Evolutionary conservation across 2,113 vertebrate genomes (phyloP).

Genomic region (Ailurus styani): DNA sequence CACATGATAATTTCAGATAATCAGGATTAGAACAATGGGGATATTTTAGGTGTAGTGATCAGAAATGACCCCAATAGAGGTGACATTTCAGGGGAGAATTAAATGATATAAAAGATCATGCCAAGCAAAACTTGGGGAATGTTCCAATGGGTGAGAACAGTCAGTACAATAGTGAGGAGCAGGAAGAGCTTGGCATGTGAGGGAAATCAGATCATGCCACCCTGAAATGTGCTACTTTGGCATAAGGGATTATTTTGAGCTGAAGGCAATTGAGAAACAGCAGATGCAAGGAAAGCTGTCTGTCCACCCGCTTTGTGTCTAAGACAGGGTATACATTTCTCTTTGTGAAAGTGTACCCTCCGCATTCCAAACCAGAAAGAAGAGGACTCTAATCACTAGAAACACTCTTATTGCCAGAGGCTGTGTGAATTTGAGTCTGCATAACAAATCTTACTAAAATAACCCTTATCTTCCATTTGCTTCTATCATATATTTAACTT

Average conservation of each 20-base stretch:
- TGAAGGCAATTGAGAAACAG: not conserved
- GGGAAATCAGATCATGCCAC: not conserved
- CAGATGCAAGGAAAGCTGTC: not conserved
- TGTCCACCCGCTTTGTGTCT: not conserved
- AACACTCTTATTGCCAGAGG: not conserved
- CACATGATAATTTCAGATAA: not conserved
- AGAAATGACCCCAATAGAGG: not conserved
- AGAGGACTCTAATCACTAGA: not conserved
- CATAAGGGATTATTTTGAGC: not conserved
- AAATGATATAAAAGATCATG: not conserved
- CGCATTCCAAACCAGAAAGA: not conserved
- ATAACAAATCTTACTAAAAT: not conserved
- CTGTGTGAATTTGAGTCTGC: not conserved
- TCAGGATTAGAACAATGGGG: not conserved
- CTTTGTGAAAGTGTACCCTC: not conserved
- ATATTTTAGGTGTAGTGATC: not conserved
- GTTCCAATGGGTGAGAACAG: not conserved
- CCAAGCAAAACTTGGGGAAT: not conserved
- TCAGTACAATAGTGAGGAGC: not conserved
- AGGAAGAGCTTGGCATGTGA: not conserved
- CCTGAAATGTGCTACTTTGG: not conserved
- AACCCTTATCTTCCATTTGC: not conserved
- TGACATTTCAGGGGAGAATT: not conserved
- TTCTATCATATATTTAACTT: not conserved
- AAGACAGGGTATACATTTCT: not conserved